A percentile compares a stretch with the other conserved stretches of the same genome.
These are phyloP conservation scores for Porites divaricata DNA, from an alignment of 92 coral and sea anemone species.

Conservation along the genomic window DNA sequence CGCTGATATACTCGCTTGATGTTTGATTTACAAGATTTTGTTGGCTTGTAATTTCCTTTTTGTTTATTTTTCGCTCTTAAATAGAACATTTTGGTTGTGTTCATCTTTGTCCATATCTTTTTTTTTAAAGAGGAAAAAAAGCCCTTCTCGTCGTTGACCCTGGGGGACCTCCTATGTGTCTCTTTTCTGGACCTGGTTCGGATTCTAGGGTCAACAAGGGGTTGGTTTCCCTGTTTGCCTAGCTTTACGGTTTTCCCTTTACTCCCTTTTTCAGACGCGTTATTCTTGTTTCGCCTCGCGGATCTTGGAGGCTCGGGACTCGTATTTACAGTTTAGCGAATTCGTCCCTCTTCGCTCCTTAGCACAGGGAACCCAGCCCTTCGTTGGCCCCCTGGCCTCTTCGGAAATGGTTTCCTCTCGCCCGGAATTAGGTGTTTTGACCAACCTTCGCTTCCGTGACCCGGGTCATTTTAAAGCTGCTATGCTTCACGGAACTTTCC, in stretches of 20 bases:
- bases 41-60: neutral
- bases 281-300: conserved; percentile 10
- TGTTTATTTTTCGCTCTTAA: neutral
- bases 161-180: conserved; percentile 45
- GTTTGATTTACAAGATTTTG: neutral
- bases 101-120: neutral
- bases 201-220: conserved; percentile 55
- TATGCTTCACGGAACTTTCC: neutral
- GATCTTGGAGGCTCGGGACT: neutral
- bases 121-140: no score
- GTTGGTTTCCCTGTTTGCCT: neutral
- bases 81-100: neutral
- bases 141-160: conserved; percentile 38
- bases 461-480: conserved; percentile 27
- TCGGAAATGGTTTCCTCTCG: conserved; percentile 28
- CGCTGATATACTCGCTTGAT: neutral
- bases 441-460: conserved; percentile 37
- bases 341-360: neutral
- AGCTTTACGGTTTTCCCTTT: neutral
- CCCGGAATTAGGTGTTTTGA: conserved; percentile 12
- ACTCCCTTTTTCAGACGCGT: neutral
- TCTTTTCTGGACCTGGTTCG: conserved; percentile 51
- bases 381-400: conserved; percentile 52
- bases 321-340: neutral
- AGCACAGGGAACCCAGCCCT: conserved; percentile 37